Conservation (phyloP, 2,888 invertebrate genomes). For the Lymantria dispar region DNA sequence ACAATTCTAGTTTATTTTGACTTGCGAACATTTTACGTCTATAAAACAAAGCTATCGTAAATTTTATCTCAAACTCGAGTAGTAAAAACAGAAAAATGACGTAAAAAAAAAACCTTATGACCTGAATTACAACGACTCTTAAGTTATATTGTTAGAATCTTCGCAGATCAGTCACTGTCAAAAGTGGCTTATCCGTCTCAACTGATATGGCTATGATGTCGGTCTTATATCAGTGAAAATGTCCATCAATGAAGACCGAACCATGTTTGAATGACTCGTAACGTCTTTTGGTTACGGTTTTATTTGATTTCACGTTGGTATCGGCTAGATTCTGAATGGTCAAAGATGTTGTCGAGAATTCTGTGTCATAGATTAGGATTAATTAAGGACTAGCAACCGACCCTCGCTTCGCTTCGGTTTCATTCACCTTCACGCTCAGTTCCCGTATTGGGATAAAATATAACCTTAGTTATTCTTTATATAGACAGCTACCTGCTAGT, state of each 20-base stretch:
- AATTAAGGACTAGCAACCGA: too few species aligned
- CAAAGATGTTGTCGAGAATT: too few species aligned
- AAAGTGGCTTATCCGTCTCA: neutral
- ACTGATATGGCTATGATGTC: conserved; percentile 4
- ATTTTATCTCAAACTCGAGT: neutral
- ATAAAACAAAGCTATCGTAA: neutral
- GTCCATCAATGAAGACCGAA: conserved; percentile 4
- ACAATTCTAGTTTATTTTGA: too few species aligned
- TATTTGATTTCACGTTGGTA: conserved; percentile 13
- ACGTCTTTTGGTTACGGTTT: conserved; percentile 20
- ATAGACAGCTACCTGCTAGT: too few species aligned
- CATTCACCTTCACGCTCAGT: too few species aligned
- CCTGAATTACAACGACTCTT: neutral
- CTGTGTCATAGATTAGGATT: too few species aligned
- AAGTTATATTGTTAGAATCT: neutral
- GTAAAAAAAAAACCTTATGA: neutral
- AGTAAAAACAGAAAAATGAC: neutral
- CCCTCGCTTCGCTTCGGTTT: too few species aligned
- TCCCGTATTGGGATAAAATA: too few species aligned
- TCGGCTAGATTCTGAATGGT: neutral
- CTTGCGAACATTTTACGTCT: neutral
- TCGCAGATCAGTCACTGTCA: neutral
- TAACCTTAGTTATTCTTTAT: too few species aligned
- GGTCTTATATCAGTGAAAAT: conserved; percentile 16
- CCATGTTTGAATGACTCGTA: conserved; percentile 8